Base-by-base conservation (phyloP, 2,888 invertebrate species). In the Carterocephalus palaemon region DNA sequence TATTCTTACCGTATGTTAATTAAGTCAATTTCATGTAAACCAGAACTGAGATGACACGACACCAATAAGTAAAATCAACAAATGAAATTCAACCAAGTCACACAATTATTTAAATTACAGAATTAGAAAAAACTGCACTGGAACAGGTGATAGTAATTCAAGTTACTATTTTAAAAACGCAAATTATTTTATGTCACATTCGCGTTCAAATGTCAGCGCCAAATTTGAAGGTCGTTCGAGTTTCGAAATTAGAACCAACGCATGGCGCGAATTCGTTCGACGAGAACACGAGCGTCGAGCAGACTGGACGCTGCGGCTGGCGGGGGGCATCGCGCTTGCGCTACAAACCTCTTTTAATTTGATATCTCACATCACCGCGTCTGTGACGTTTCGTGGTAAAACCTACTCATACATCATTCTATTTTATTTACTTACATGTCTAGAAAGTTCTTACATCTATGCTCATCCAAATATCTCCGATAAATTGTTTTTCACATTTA, bases 331-430 rank as follows among this genome's bases (percentile, higher is more conserved):
- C 64, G 78, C 83, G 84, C 84, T 73, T 81, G 83, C 72, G 75
- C 75, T 63, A 57, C 59, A 59, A 72, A 72, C 70, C 76, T 78
- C 78, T 78, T 76, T 81, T 80, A 82, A 81, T 80, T 78, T 82
- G 79, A 81, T 83, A 83, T 82, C 76, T 75, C 78, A 74, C 78
- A 77, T 80, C 78, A 75, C 75, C 76, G 74, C 76, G 72, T 74
- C 72, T 74, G 75, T 79, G 79, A 81, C 82, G 78, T 75, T 76
- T 71, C 73, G 75, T 76, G 76, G 78, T 72, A 75, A 77, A 80
- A 74, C 73, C 71, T 74, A 75, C 74, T 76, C 73, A 70, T 78
- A 75, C 76, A 81, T 82, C 78, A 81, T 82, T 80, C 76, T 77
- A 77, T 79, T 79, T 78, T 76, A 76, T 76, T 77, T 75, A 73